Percentiles rank a stretch among this genome's conserved stretches.
phyloP scores from a whole-genome alignment of 1,140 invertebrate species.

The Ditylenchus dipsaci region DNA sequence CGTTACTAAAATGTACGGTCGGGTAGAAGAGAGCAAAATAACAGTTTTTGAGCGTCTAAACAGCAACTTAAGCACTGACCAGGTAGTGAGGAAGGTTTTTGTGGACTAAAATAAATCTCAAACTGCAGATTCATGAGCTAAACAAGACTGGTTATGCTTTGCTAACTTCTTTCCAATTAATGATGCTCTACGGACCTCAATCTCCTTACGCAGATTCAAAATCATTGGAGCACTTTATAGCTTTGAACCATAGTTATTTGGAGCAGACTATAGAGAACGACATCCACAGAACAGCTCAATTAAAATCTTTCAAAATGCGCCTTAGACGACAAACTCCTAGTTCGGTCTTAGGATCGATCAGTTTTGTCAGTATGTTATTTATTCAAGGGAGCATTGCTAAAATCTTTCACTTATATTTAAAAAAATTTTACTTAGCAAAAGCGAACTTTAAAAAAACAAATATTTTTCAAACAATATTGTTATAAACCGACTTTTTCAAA shows the following conservation, averaged over 20 bases:
- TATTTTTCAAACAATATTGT: neutral
- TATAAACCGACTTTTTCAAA: neutral
- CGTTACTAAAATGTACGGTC: neutral
- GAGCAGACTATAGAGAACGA: slow-evolving; percentile 24
- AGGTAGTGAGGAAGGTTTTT: neutral
- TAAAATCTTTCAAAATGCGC: slow-evolving; percentile 27
- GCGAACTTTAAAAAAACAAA: neutral
- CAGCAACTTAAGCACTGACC: neutral
- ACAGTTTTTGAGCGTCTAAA: neutral
- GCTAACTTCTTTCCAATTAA: neutral
- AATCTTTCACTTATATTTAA: neutral
- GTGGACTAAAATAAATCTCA: neutral
- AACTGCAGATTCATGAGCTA: neutral
- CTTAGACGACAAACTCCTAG: slow-evolving; percentile 17
- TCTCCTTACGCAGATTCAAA: slow-evolving; percentile 22
- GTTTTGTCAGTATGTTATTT: neutral
- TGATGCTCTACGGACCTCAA: neutral
- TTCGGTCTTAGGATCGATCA: neutral
- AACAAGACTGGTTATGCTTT: neutral
- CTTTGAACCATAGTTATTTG: slow-evolving; percentile 15
- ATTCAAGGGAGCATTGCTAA: neutral
- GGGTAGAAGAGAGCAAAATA: neutral
- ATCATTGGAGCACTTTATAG: slow-evolving; percentile 6
- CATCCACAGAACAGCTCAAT: slow-evolving; percentile 33
- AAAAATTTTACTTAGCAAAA: neutral